Conservation (phyloP, 2,797 vertebrate species). For the Pangasius sanitwongsei region DNA sequence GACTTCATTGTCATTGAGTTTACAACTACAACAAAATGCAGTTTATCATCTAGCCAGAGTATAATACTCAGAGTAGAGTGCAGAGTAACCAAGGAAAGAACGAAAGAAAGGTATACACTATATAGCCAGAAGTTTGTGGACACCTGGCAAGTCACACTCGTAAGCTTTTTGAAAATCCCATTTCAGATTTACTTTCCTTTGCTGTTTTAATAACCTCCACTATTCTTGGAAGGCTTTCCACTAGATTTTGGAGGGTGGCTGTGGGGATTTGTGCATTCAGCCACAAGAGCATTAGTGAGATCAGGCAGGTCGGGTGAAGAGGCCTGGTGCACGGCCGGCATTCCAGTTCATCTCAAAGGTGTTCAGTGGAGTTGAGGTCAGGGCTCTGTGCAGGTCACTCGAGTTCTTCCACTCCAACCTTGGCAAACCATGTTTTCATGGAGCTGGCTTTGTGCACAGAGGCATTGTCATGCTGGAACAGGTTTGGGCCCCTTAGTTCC, state of each 20-base stretch:
- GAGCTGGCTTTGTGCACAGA: background rate
- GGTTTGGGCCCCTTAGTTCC: background rate
- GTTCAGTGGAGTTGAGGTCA: background rate
- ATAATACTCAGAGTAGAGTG: background rate
- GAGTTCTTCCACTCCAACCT: background rate
- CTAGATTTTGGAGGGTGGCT: background rate
- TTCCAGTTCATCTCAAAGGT: background rate
- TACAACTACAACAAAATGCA: background rate
- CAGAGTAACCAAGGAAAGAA: background rate
- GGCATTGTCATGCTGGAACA: background rate
- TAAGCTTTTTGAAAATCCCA: background rate
- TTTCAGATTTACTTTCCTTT: background rate
- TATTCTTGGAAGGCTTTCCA: background rate
- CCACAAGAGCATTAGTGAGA: background rate
- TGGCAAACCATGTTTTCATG: background rate
- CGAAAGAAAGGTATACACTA: background rate
- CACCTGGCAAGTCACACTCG: background rate
- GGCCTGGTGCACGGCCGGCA: background rate
- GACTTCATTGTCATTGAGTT: background rate
- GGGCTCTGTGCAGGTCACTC: background rate
- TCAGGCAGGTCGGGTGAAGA: background rate
- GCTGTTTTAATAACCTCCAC: background rate
- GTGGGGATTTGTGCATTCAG: background rate
- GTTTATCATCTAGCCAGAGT: background rate
- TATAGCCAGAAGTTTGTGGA: background rate